Evolutionary conservation across 2,888 invertebrate species (phyloP).

Genomic region (Dermolepida albohirtum): DNA sequence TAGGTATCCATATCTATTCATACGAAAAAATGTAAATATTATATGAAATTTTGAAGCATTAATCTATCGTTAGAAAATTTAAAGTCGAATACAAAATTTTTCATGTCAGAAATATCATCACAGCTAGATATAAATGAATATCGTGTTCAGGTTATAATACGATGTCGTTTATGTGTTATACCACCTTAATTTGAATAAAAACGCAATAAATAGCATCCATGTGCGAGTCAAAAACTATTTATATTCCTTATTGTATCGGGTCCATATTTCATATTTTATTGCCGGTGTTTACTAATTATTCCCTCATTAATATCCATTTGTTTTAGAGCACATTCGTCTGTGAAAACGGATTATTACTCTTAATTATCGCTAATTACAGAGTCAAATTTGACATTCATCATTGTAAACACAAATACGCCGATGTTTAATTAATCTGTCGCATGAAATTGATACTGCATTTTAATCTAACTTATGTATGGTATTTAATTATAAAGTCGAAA

Average conservation of each 20-base stretch:
- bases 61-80: constrained; percentile 2
- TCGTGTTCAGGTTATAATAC: constrained; percentile 16
- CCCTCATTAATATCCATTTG: constrained; percentile 30
- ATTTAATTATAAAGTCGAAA: not conserved
- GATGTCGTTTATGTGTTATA: constrained; percentile 19
- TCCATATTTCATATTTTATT: constrained; percentile 29
- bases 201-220: constrained; percentile 27
- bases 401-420: not conserved
- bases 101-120: constrained; percentile 6
- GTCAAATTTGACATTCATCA: too few species aligned
- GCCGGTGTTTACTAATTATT: constrained; percentile 25
- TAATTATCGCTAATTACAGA: constrained; percentile 24
- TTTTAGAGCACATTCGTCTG: constrained; percentile 7
- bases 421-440: constrained; percentile 2
- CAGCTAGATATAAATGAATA: constrained; percentile 25
- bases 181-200: constrained; percentile 31
- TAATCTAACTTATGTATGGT: not conserved
- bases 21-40: too few species aligned
- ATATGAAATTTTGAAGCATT: too few species aligned
- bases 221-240: constrained; percentile 25
- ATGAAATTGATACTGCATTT: constrained; percentile 21
- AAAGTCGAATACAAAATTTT: constrained; percentile 4
- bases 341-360: constrained; percentile 19
- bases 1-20: too few species aligned
- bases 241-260: constrained; percentile 8